A percentile compares a stretch with the other conserved stretches of the same genome.
phyloP scores from a whole-genome alignment of 2,888 invertebrate species.

The Parnassius glacialis region DNA sequence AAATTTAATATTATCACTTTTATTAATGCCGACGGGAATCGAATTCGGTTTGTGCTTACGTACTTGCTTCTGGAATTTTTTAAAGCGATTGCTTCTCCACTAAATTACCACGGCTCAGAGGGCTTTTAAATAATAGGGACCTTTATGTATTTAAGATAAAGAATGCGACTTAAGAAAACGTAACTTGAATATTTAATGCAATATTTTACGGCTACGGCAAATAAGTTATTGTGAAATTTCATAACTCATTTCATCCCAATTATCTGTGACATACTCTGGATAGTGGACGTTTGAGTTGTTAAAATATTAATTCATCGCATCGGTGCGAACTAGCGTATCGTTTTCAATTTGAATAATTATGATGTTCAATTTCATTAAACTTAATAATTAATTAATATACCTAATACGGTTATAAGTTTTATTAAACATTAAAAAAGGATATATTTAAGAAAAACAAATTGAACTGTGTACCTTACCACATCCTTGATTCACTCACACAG shows the following conservation, averaged over 20 bases:
- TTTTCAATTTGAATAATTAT: neutral
- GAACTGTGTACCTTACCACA: neutral
- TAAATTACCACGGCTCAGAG: too few species aligned
- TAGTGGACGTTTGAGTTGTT: neutral
- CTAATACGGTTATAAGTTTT: neutral
- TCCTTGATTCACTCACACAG: too few species aligned
- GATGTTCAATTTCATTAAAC: neutral
- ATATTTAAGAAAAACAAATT: neutral
- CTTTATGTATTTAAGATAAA: too few species aligned
- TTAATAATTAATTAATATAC: too few species aligned
- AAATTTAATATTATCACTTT: too few species aligned
- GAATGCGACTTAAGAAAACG: too few species aligned
- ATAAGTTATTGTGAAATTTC: neutral
- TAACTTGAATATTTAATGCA: too few species aligned
- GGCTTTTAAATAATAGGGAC: too few species aligned
- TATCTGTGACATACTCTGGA: conserved; percentile 4
- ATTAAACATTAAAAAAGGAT: neutral
- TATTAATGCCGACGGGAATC: too few species aligned
- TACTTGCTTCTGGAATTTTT: too few species aligned
- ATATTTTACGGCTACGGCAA: neutral
- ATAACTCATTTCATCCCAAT: conserved; percentile 13
- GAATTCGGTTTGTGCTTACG: too few species aligned
- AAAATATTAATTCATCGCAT: conserved; percentile 9
- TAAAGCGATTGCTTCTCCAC: too few species aligned
- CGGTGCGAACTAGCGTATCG: conserved; percentile 1